A percentile compares a stretch with the other conserved stretches of the same genome.
Evolutionary conservation across 2,797 vertebrate genomes (phyloP).

Genomic region (Clarias laeviceps): DNA sequence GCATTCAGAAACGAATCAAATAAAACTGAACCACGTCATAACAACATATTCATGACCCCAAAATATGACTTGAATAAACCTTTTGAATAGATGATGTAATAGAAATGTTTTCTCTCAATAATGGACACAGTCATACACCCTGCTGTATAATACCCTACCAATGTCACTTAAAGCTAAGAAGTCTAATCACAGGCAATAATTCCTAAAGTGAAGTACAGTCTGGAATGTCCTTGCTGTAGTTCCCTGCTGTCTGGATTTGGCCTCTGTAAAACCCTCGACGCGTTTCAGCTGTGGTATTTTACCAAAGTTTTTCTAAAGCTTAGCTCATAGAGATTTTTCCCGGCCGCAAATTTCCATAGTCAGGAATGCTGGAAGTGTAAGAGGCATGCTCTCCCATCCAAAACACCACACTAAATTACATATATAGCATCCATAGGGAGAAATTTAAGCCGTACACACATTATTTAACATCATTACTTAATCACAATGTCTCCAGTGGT

Average conservation of each 20-base stretch:
- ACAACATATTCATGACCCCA: not conserved
- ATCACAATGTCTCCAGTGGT: not conserved
- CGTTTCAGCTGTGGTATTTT: slow-evolving; percentile 32
- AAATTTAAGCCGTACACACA: not conserved
- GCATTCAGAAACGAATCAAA: not conserved
- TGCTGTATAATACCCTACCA: not conserved
- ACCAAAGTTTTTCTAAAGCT: slow-evolving; percentile 40
- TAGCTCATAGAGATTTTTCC: slow-evolving; percentile 49
- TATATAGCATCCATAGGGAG: not conserved
- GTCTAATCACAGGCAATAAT: not conserved
- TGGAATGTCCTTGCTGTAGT: slow-evolving; percentile 9
- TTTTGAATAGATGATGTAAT: not conserved
- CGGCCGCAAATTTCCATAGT: slow-evolving; percentile 45
- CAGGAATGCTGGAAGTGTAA: slow-evolving; percentile 48
- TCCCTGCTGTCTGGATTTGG: slow-evolving; percentile 9
- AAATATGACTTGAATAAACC: not conserved
- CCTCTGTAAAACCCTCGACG: slow-evolving; percentile 20
- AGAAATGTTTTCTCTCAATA: not conserved
- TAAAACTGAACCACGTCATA: not conserved
- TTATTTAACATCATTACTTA: not conserved
- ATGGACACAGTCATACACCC: not conserved
- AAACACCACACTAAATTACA: slow-evolving; percentile 32
- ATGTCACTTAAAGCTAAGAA: not conserved
- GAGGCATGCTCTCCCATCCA: slow-evolving; percentile 15
- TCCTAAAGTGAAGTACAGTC: not conserved